Percentiles rank a stretch among this genome's conserved stretches.
phyloP scores from a whole-genome alignment of 35 echinoderm and acorn worm species.

The Stichopus chloronotus region DNA sequence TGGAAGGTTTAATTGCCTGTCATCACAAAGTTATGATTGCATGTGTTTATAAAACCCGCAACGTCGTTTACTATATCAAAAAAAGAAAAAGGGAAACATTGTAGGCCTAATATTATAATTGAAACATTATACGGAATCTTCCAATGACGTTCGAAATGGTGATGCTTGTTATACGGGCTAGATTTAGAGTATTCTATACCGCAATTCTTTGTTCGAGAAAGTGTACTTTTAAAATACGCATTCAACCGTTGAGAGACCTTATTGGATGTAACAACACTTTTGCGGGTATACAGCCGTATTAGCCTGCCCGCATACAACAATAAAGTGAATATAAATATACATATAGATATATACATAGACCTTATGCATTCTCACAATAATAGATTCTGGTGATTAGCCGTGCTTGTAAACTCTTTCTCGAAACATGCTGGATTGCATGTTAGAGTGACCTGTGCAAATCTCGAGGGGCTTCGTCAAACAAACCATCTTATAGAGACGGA shows the following conservation, averaged over 20 bases:
- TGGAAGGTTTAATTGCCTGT: too few relatives aligned
- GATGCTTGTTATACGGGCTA: too few relatives aligned
- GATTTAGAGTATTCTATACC: too few relatives aligned
- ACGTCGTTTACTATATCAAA: too few relatives aligned
- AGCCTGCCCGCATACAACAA: neutral
- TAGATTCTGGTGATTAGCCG: neutral
- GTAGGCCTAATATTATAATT: too few relatives aligned
- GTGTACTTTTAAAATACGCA: slow-evolving; percentile 13
- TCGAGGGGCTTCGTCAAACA: neutral
- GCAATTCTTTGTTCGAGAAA: neutral
- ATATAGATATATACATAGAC: neutral
- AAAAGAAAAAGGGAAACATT: too few relatives aligned
- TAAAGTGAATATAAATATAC: neutral
- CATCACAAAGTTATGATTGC: too few relatives aligned
- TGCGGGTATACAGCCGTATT: neutral
- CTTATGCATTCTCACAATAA: neutral
- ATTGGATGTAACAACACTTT: neutral
- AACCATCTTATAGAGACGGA: neutral
- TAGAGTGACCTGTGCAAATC: neutral
- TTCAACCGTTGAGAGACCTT: neutral
- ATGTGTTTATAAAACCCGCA: too few relatives aligned
- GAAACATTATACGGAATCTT: too few relatives aligned
- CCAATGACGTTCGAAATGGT: too few relatives aligned
- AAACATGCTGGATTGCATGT: neutral
- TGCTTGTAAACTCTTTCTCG: neutral